Evolutionary conservation across 37 sponge, comb jelly and placozoan genomes (phyloP).

Genomic region (Crambe crambe): DNA sequence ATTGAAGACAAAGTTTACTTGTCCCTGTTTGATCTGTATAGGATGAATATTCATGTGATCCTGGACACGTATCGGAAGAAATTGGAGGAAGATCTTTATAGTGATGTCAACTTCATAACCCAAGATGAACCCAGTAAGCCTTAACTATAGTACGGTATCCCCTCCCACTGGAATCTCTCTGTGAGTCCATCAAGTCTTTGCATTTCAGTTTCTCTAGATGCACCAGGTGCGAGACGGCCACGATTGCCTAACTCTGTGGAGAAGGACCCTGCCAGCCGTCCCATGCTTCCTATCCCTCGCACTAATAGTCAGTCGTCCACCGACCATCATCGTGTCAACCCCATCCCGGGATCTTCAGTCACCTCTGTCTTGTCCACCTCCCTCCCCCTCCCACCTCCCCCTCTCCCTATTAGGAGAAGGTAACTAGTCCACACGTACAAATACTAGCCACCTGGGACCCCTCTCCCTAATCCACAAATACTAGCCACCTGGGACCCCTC

Average conservation of each 20-base stretch:
- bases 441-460: too few relatives aligned
- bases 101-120: conserved; percentile 23
- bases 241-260: neutral
- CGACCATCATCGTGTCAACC: neutral
- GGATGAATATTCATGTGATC: conserved; percentile 39
- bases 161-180: neutral
- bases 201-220: conserved; percentile 12
- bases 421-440: too few relatives aligned
- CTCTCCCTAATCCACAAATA: too few relatives aligned
- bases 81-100: conserved; percentile 18
- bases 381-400: conserved; percentile 1
- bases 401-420: conserved; percentile 7
- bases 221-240: neutral
- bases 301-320: neutral
- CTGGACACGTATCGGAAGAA: conserved; percentile 27
- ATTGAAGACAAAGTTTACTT: too few relatives aligned
- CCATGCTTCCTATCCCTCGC: conserved; percentile 20
- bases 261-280: neutral
- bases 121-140: neutral
- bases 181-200: neutral
- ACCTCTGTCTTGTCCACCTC: neutral
- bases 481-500: too few relatives aligned
- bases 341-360: neutral
- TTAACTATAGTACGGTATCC: neutral
- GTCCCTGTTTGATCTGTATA: neutral